Base-by-base conservation (phyloP, 2,888 invertebrate genomes). In the Drosophila kuntzei region DNA sequence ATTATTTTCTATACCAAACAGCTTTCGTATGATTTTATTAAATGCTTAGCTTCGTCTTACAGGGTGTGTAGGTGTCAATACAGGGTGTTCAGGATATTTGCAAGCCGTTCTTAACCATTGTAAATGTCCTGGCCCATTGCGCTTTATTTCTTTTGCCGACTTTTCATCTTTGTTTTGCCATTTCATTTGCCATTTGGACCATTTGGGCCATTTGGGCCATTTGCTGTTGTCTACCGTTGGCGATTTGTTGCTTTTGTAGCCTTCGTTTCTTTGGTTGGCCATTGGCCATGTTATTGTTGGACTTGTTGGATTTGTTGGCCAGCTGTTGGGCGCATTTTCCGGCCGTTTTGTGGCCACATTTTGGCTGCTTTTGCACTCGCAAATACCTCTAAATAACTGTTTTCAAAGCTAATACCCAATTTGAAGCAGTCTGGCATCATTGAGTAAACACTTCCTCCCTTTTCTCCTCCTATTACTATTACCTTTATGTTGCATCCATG, bases 291-390 rank as follows among this genome's bases (percentile, higher is more conserved):
- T 49, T 51, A 55, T 18, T 53, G 34, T 20, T 59, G 49, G 8
- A 46, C 29, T 39, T 61, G 49, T 36, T 54, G 47, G 54, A 51
- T 47, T 63, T 62, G 76, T 68, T 62, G 69, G 71, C 68, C 86
- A 80, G 83, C 76, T 83, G 83, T 70, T 83, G 67, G 68, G 54
- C 65, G 69, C 61, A 70, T 71, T 81, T 82, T 59, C 65, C 67
- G 83, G 80, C 71, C 87, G 78, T 71, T 63, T 80, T 80, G 80
- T 80, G 82, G 82, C 87, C 84, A 87, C 70, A 71, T 68, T 73
- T 74, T 61, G 71, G 82, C 65, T 66, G 58, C 61, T 46, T 64
- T 57, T 36, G 39, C 69, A 36, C 34, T 59, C 54, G 32, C 54
- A 66, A 76, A 76, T 71, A 54, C 59, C 49, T 63, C 67, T 67